These are phyloP conservation scores for Macrocentrus cingulum DNA, from an alignment of 1,140 invertebrate species.

Conservation along the genomic window DNA sequence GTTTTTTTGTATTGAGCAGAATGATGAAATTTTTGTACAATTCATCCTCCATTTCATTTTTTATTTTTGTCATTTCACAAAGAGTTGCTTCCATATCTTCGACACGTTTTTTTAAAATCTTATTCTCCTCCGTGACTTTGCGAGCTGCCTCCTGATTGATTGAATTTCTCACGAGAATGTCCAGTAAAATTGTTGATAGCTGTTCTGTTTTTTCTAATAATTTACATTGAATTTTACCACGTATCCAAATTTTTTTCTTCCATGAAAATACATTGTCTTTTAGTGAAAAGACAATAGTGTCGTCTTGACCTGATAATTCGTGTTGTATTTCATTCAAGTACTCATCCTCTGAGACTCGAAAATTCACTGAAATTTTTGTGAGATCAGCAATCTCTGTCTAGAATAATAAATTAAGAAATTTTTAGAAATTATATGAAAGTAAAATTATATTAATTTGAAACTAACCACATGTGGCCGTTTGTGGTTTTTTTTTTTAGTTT, in stretches of 20 bases:
- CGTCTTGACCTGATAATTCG: slow-evolving; percentile 16
- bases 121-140: background rate
- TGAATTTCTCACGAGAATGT: background rate
- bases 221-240: slow-evolving; percentile 11
- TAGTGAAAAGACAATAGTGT: slow-evolving; percentile 9
- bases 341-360: background rate
- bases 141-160: background rate
- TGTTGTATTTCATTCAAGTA: slow-evolving; percentile 1
- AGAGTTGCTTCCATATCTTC: background rate
- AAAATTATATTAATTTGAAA: too few species aligned
- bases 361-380: background rate
- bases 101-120: background rate
- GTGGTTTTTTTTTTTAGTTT: too few species aligned
- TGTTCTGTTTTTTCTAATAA: background rate
- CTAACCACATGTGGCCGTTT: too few species aligned
- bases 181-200: slow-evolving; percentile 1
- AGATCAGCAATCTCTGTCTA: slow-evolving; percentile 14
- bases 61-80: background rate
- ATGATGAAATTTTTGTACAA: slow-evolving; percentile 21
- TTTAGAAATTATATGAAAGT: too few species aligned
- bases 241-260: slow-evolving; percentile 20
- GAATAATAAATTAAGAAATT: background rate
- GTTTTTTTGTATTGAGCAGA: slow-evolving; percentile 24
- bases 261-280: slow-evolving; percentile 7
- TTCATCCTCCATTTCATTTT: slow-evolving; percentile 19